Evolutionary conservation across 2,113 vertebrate species (phyloP).

Genomic region (Tangachromis dhanisi): DNA sequence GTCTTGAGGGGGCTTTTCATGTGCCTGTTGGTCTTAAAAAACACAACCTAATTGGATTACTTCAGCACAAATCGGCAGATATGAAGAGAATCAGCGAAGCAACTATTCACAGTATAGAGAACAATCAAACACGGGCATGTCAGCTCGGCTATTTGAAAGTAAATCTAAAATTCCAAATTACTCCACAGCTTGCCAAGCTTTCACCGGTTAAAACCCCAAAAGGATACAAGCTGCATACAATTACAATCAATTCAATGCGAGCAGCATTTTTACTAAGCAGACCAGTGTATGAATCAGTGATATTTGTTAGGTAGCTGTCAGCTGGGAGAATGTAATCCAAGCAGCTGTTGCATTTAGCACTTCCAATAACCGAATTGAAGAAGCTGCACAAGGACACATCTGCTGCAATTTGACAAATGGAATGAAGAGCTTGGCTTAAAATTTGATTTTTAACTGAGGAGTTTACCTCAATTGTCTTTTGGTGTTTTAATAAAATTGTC

Average conservation of each 20-base stretch:
- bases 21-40: slow-evolving; percentile 27
- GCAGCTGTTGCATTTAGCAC: slow-evolving; percentile 26
- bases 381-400: background rate
- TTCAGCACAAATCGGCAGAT: slow-evolving; percentile 35
- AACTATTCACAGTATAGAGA: background rate
- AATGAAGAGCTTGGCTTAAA: background rate
- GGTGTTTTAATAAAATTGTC: background rate
- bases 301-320: slow-evolving; percentile 24
- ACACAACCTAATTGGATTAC: slow-evolving; percentile 45
- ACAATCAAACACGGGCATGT: background rate
- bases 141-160: background rate
- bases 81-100: slow-evolving; percentile 11
- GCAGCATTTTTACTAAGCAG: background rate
- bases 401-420: slow-evolving; percentile 11
- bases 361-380: background rate
- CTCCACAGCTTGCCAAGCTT: background rate
- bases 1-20: slow-evolving; percentile 42
- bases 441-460: background rate
- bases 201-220: background rate
- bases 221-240: slow-evolving; percentile 12
- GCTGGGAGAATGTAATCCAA: slow-evolving; percentile 1
- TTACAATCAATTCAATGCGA: slow-evolving; percentile 16
- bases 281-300: slow-evolving; percentile 2
- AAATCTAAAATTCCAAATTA: slow-evolving; percentile 3
- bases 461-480: background rate